phyloP scores from a whole-genome alignment of 2,797 vertebrate species.

The Anas flavirostris region DNA sequence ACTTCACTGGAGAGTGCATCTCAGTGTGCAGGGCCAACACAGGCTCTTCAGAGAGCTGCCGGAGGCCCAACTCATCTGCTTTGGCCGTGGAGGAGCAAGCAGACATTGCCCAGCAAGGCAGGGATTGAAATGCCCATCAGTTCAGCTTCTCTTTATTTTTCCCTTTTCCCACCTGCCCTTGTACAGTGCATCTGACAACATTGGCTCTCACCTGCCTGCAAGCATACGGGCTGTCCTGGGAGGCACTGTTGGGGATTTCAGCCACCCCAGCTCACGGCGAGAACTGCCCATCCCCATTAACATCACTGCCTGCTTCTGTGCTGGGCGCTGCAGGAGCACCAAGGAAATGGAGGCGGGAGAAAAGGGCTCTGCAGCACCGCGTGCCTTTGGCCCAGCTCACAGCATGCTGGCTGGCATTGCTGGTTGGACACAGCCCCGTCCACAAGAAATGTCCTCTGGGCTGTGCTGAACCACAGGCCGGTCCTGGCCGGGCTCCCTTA shows the following conservation, averaged over 20 bases:
- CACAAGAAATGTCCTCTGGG: background rate
- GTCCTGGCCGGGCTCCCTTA: background rate
- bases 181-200: background rate
- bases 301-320: background rate
- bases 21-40: background rate
- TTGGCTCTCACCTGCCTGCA: background rate
- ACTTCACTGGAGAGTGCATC: background rate
- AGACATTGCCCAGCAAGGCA: background rate
- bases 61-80: background rate
- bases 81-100: background rate
- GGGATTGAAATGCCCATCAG: background rate
- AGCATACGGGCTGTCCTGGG: background rate
- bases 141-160: background rate
- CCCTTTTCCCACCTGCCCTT: background rate
- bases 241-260: background rate
- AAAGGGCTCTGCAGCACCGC: background rate
- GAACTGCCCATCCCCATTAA: background rate
- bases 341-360: background rate
- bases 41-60: background rate
- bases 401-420: accelerated
- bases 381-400: background rate
- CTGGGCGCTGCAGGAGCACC: background rate
- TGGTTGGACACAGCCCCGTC: background rate
- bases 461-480: background rate
- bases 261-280: accelerated